Conservation (phyloP, 35 echinoderm and acorn worm genomes). For the Chiridota heheva region DNA sequence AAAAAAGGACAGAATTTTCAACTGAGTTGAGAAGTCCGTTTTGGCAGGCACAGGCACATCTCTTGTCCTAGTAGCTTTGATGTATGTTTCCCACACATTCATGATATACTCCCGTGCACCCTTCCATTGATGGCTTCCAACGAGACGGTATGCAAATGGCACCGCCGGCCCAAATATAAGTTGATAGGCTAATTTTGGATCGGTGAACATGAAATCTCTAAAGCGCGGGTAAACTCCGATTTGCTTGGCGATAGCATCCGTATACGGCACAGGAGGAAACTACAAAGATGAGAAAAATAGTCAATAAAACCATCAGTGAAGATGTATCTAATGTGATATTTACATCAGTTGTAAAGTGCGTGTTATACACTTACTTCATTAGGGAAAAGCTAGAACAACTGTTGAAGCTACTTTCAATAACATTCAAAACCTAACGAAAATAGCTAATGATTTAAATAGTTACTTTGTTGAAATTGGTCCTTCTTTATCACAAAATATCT, state of each 20-base stretch:
- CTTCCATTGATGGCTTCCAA: conserved; percentile 54
- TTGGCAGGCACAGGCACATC: not conserved
- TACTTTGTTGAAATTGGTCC: too few relatives aligned
- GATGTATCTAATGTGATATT: not conserved
- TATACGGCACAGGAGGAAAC: conserved; percentile 55
- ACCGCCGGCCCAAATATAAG: conserved; percentile 63
- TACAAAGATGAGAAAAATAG: conserved; percentile 33
- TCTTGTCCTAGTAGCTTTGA: conserved; percentile 33
- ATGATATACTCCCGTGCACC: conserved; percentile 60
- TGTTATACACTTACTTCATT: too few relatives aligned
- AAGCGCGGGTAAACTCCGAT: conserved; percentile 62
- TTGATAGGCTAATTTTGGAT: conserved; percentile 57
- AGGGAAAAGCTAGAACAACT: too few relatives aligned
- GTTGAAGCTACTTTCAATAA: too few relatives aligned
- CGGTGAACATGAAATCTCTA: conserved; percentile 45
- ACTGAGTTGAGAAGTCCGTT: not conserved
- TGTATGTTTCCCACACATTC: conserved; percentile 58
- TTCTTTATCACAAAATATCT: too few relatives aligned
- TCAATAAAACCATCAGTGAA: not conserved
- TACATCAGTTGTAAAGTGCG: too few relatives aligned
- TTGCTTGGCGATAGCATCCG: conserved; percentile 40
- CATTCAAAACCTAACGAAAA: too few relatives aligned
- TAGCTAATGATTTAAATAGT: too few relatives aligned
- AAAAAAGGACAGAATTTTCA: too few relatives aligned
- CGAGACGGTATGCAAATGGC: conserved; percentile 46